Base-by-base conservation (phyloP, 2,113 vertebrate genomes). In the Numenius arquata region DNA sequence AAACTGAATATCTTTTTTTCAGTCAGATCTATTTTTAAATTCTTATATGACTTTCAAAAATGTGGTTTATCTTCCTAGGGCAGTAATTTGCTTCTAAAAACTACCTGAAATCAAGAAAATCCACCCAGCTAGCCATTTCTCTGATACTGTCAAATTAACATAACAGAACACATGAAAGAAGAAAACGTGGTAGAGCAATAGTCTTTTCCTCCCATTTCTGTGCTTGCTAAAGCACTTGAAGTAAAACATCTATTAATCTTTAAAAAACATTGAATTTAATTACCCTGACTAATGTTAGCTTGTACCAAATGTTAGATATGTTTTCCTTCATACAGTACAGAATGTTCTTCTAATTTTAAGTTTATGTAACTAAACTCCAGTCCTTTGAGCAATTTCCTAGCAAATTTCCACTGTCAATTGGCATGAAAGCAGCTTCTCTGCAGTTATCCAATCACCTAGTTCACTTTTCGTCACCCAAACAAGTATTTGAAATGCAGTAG, bases 241-340 rank as follows among this genome's bases (percentile, higher is more conserved):
- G 96, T 96, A 98, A 98, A 98, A 96, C 96, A 97, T 97, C 97
- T 97, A 98, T 98, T 98, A 98, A 98, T 98, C 96, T 98, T 98
- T 97, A 79, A 98, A 98, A 97, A 97, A 98, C 94, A 98, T 95
- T 98, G 94, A 95, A 98, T 98, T 97, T 98, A 98, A 98, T 98
- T 98, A 98, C 96, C 97, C 97, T 98, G 97, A 97, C 97, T 98
- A 98, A 98, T 97, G 96, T 97, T 98, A 97, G 96, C 96, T 98
- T 97, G 97, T 98, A 98, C 97, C 96, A 97, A 98, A 97, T 98
- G 97, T 98, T 98, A 97, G 97, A 97, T 97, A 97, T 96, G 96
- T 98, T 98, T 98, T 97, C 94, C 96, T 96, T 98, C 93, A 97
- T 97, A 96, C 91, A 97, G 98, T 97, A 98, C 98, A 98, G 97